phyloP scores from a whole-genome alignment of 2,888 invertebrate genomes.

The Philhelius pedissequus region DNA sequence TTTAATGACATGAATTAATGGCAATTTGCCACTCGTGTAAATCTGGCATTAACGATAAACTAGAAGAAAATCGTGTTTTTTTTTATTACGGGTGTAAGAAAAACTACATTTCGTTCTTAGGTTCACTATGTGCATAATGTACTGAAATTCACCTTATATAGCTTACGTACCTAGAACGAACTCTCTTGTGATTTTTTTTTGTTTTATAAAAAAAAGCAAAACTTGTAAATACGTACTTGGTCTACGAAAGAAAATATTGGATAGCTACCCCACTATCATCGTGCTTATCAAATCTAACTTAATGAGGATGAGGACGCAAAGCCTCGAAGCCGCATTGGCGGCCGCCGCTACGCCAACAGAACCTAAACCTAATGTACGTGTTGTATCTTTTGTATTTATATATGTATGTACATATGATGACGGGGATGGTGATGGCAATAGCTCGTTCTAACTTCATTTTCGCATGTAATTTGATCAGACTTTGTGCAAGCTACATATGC shows the following conservation, averaged over 20 bases:
- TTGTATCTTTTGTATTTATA: constrained; percentile 25
- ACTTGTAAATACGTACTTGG: not conserved
- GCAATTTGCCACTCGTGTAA: too few relatives aligned
- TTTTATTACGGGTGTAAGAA: too few relatives aligned
- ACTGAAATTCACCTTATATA: not conserved
- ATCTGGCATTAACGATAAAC: too few relatives aligned
- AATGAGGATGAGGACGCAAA: not conserved
- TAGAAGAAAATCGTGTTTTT: too few relatives aligned
- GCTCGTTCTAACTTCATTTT: constrained; percentile 25
- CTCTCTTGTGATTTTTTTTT: not conserved
- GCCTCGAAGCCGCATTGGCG: not conserved
- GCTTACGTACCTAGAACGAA: too few relatives aligned
- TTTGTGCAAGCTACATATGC: constrained; percentile 39
- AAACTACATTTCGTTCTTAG: too few relatives aligned
- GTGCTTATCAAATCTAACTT: constrained; percentile 36
- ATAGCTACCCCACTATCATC: not conserved
- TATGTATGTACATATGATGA: too few relatives aligned
- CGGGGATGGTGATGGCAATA: not conserved
- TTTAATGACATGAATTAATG: too few relatives aligned
- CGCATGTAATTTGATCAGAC: constrained; percentile 56
- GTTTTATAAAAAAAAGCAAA: not conserved
- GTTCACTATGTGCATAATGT: too few relatives aligned
- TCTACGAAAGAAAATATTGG: not conserved
- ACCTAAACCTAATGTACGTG: not conserved
- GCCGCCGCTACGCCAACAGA: not conserved